Base-by-base conservation (phyloP, 1,140 invertebrate species). In the Penaeus chinensis region DNA sequence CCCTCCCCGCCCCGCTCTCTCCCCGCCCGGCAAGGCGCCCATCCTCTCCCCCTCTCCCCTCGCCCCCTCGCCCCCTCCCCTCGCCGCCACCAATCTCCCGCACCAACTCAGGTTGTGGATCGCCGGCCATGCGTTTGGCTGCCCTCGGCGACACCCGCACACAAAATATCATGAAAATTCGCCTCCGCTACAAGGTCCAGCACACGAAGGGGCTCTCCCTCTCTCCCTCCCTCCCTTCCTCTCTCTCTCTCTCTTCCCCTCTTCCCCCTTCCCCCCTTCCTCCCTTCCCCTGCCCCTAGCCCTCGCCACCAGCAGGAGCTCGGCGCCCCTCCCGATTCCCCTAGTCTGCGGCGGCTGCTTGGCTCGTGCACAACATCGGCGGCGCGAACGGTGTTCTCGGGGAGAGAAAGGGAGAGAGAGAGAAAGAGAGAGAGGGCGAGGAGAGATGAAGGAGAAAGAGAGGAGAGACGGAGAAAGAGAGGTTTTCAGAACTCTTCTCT, bases 131-230 rank as follows among this genome's bases (percentile, higher is more conserved):
- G 85, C 85, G 85, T 87, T 87, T 82, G 85, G 85, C 80, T 82
- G 61, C 79, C 79, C 85, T 82, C 60, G 85, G 69, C 79, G 85
- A 87, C 85, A 87, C 78, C 77, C 85, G 77, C 85, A 87, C 76
- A 86, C 84, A 86, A 87, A 87, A 87, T 82, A 87, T 87, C 79
- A 82, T 77, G 85, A 77, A 82, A 82, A 81, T 82, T 80, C 85
- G 27, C 66, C 85, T 61, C 76, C 20, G 76, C 79, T 74, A 82
- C 79, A 74, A 63, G 42, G 74, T 54, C 85, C 54, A 37, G 69
- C 79, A 47, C 78, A 54, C 78, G 24, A 20, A 27, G 27, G 42
- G 37, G n/a, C 54, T 19, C 19, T 60, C 79, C 62, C 54, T 80
- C 54, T 37, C 54, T 62, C 24, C 7, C 54, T 19, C 32, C 22